Percentiles rank a stretch among this genome's conserved stretches.
phyloP scores from a whole-genome alignment of 2,888 invertebrate species.

The Labia minor region DNA sequence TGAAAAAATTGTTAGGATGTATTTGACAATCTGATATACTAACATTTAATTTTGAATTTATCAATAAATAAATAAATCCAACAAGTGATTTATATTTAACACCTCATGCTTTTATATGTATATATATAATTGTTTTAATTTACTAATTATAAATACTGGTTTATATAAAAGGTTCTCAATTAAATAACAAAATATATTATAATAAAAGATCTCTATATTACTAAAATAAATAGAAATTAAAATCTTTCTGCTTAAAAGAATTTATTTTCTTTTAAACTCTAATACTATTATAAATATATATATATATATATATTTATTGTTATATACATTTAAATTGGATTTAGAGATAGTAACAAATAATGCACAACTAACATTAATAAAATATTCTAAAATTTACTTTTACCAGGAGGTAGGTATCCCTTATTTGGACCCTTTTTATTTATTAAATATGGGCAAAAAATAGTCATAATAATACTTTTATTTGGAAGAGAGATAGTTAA shows the following conservation, averaged over 20 bases:
- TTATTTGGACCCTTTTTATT: conserved; percentile 4
- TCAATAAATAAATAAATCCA: conserved; percentile 1
- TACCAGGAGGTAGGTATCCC: not conserved
- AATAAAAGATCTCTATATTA: not conserved
- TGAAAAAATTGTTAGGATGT: no score
- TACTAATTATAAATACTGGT: not conserved
- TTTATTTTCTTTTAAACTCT: not conserved
- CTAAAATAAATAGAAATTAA: conserved; percentile 2
- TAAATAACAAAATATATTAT: conserved; percentile 13
- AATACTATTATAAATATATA: not conserved
- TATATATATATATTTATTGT: not conserved
- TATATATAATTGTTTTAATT: not conserved
- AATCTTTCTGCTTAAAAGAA: not conserved
- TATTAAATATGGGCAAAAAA: not conserved
- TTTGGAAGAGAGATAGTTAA: not conserved
- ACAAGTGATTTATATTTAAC: conserved; percentile 8
- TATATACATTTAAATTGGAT: not conserved
- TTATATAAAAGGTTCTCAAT: conserved; percentile 13
- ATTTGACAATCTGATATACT: no score
- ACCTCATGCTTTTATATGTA: not conserved
- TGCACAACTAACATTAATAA: not conserved
- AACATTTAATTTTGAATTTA: not conserved
- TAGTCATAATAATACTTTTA: not conserved
- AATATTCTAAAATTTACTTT: not conserved
- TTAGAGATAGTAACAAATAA: not conserved